Percentiles rank a stretch among this genome's conserved stretches.
phyloP scores from a whole-genome alignment of 2,797 vertebrate species.

The Cetoscarus ocellatus region DNA sequence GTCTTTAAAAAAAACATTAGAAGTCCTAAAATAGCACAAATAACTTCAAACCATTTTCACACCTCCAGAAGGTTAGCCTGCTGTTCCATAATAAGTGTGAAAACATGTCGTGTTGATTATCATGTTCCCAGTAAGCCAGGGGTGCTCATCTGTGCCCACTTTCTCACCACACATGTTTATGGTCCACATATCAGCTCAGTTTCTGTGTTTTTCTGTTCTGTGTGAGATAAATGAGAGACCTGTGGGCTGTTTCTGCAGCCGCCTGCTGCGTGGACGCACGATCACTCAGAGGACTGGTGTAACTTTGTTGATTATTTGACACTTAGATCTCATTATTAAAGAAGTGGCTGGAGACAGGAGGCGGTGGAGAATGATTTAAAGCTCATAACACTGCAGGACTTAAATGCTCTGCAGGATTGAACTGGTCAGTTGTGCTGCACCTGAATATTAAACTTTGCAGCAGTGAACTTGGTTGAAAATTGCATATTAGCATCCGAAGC shows the following conservation, averaged over 20 bases:
- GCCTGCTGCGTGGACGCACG: constrained; percentile 20
- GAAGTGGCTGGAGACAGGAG: constrained; percentile 9
- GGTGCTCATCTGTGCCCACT: constrained; percentile 8
- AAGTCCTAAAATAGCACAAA: neutral
- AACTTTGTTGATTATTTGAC: constrained; percentile 2
- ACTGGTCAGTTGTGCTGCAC: neutral
- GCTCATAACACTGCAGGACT: neutral
- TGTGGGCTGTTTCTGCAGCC: constrained; percentile 24
- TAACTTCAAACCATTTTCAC: neutral
- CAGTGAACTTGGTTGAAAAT: neutral
- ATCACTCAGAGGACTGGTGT: constrained; percentile 30
- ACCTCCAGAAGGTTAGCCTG: neutral
- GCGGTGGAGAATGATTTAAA: neutral
- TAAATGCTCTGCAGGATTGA: constrained; percentile 6
- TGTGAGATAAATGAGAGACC: constrained; percentile 33
- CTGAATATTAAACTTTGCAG: neutral
- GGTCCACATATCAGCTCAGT: neutral
- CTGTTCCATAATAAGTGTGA: neutral
- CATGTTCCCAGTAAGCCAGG: neutral
- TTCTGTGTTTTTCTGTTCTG: constrained; percentile 14
- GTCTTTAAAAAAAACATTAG: neutral
- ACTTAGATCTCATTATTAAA: constrained; percentile 17
- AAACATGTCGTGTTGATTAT: constrained; percentile 1
- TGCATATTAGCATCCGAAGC: neutral
- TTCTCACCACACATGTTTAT: constrained; percentile 32